Base-by-base conservation (phyloP, 2,113 vertebrate genomes). In the Engystomops pustulosus region DNA sequence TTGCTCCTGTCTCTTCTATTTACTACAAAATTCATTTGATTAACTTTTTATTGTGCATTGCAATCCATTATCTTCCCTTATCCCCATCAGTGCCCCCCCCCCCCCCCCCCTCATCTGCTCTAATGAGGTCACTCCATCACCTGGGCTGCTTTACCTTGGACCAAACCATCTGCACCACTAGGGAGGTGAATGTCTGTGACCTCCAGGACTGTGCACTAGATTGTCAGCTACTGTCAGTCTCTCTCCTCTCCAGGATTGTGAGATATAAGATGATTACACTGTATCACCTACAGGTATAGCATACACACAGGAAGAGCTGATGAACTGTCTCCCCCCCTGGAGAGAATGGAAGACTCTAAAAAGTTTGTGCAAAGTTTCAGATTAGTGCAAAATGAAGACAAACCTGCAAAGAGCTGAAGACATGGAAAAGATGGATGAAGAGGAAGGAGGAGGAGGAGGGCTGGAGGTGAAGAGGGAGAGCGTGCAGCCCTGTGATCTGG, bases 371-470 rank as follows among this genome's bases (percentile, higher is more conserved):
- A 49, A 80, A 45, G 27, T n/a, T 10, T 20, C 51, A 62, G 68
- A 67, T 4, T 32, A 80, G 44, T 10, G 18, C 27, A 69, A 68
- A 68, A 34, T 49, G 11, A 47, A 49, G 78, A 15, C 15, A 80
- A 68, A 69, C 5, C 17, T 49, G 79, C 12, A 51, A 17, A 51
- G 27, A 68, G 47, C 17, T 47, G 15, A 34, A 38, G 23, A 45
- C 0, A 38, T 17, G 41, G 58, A 80, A 23, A 30, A 34, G 25
- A 70, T 71, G 80, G 80, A 81, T 11, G 79, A 11, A 38, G 79
- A 70, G 49, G 79, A 20, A 34, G 45, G 30, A 5, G 45, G 4
- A 49, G 79, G 17, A 41, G n/a, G 25, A 25, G 60, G 44, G 27
- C 1, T 14, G n/a, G 45, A 68, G 15, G 11, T 30, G 25, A 11